Conservation (phyloP, 2,797 vertebrate species). For the Mormyrops boulengeri region DNA sequence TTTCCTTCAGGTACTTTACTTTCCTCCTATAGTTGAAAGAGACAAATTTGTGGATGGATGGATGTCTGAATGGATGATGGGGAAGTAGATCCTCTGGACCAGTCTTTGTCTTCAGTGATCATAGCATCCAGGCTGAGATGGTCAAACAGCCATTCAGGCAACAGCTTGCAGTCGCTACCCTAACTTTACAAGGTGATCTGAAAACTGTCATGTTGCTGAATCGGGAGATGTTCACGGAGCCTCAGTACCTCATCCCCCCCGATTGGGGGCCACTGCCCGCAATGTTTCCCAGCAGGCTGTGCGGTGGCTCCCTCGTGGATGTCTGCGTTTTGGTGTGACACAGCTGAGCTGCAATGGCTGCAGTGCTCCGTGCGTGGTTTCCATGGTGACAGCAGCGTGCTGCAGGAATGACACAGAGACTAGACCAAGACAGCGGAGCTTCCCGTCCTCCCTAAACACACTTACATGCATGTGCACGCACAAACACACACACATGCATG, state of each 20-base stretch:
- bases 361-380: slow-evolving; percentile 62
- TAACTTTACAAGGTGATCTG: not conserved
- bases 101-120: not conserved
- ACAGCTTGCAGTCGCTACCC: too few relatives aligned
- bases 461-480: not conserved
- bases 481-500: not conserved
- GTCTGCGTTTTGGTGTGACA: slow-evolving; percentile 17
- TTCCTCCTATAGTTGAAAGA: not conserved
- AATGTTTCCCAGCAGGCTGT: slow-evolving; percentile 9
- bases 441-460: slow-evolving; percentile 29
- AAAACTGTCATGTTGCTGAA: not conserved
- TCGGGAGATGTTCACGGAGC: not conserved
- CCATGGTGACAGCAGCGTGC: slow-evolving; percentile 69
- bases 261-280: not conserved
- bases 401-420: slow-evolving; percentile 61
- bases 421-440: slow-evolving; percentile 54
- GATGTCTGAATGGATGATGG: not conserved
- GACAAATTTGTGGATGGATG: not conserved
- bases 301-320: slow-evolving; percentile 13
- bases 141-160: not conserved
- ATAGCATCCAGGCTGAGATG: not conserved
- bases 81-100: not conserved
- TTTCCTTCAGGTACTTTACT: not conserved
- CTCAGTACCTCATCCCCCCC: not conserved
- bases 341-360: slow-evolving; percentile 24